Evolutionary conservation across 2,888 invertebrate species (phyloP).

Genomic region (Thyatira batis): DNA sequence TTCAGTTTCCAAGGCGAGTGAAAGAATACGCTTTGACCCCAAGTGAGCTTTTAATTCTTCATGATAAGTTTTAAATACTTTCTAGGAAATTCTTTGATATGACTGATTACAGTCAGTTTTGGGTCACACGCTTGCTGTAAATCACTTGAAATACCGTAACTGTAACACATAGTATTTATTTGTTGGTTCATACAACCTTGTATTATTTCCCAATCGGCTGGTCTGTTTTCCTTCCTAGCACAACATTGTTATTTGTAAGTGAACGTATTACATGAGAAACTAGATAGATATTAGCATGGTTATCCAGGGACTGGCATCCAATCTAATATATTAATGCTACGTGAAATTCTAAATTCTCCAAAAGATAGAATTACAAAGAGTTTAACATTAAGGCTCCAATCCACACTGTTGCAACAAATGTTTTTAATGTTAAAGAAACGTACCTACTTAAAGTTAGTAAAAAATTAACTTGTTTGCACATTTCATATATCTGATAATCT

Average conservation of each 20-base stretch:
- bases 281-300: no score
- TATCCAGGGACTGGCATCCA: constrained; percentile 47
- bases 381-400: no score
- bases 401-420: no score
- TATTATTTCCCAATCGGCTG: background rate
- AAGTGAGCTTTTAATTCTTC: background rate
- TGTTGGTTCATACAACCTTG: background rate
- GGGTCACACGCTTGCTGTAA: background rate
- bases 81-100: background rate
- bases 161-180: background rate
- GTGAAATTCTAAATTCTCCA: no score
- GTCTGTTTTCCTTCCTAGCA: background rate
- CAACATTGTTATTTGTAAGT: constrained; percentile 14
- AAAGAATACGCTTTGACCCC: no score
- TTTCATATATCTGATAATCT: no score
- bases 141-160: background rate
- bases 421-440: no score
- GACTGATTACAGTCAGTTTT: background rate
- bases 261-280: constrained; percentile 31
- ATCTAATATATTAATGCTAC: constrained; percentile 64
- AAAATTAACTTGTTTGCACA: no score
- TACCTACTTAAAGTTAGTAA: no score
- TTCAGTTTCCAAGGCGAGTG: no score
- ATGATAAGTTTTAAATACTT: no score
- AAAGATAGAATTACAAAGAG: no score